phyloP scores from a whole-genome alignment of 2,113 vertebrate genomes.

The Odocoileus hemionus region DNA sequence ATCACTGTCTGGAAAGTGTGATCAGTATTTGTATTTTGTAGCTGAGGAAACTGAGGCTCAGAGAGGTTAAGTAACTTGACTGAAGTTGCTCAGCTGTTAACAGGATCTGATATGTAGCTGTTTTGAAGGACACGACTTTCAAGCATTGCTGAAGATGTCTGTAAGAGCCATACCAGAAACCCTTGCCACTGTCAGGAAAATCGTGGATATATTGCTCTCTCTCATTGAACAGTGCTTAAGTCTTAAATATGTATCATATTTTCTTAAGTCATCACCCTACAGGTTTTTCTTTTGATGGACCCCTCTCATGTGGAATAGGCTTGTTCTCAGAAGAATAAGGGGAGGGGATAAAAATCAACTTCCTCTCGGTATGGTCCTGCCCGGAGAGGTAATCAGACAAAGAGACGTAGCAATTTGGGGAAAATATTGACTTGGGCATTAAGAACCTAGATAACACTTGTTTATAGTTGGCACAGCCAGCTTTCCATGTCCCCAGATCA shows the following conservation, averaged over 20 bases:
- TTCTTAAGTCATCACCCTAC: slow-evolving; percentile 2
- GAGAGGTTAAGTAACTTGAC: neutral
- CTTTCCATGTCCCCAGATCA: slow-evolving; percentile 1
- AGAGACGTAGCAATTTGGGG: neutral
- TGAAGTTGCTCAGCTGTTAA: neutral
- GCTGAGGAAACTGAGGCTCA: neutral
- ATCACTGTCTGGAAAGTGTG: neutral
- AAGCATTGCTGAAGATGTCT: neutral
- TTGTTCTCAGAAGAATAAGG: neutral
- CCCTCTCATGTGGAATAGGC: neutral
- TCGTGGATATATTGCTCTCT: neutral
- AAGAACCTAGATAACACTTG: neutral
- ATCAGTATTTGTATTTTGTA: neutral
- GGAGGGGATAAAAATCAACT: neutral
- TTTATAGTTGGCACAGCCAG: neutral
- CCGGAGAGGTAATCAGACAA: neutral
- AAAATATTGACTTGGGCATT: neutral
- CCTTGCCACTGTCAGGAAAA: neutral
- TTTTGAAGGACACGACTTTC: neutral
- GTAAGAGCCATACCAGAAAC: neutral
- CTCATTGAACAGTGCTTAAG: neutral
- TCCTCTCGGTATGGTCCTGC: neutral
- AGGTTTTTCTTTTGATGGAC: slow-evolving; percentile 18
- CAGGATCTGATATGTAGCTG: neutral
- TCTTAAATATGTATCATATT: neutral